These are phyloP conservation scores for Caenorhabditis doughertyi DNA, from an alignment of 2,888 invertebrate species.

Conservation along the genomic window DNA sequence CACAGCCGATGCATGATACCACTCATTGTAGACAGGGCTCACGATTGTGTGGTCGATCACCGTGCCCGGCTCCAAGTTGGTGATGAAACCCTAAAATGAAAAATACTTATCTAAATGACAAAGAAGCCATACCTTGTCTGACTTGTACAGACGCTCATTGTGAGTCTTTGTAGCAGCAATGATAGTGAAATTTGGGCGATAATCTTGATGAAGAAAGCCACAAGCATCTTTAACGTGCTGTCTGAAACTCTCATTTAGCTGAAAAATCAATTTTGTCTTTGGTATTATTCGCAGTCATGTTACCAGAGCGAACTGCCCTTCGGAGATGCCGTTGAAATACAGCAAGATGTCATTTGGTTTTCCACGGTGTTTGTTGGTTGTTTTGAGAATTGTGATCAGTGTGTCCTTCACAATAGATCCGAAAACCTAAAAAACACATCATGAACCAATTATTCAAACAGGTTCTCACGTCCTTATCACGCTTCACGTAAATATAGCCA, in stretches of 20 bases:
- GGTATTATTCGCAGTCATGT: too few species aligned
- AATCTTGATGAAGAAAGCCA: not conserved
- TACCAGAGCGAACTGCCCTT: conserved; percentile 59
- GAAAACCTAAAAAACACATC: conserved; percentile 11
- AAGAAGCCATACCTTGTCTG: not conserved
- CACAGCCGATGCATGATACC: conserved; percentile 63
- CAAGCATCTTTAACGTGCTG: conserved; percentile 27
- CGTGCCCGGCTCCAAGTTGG: conserved; percentile 64
- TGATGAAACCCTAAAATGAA: conserved; percentile 20
- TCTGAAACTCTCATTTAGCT: conserved; percentile 46
- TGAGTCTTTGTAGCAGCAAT: conserved; percentile 52
- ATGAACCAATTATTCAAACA: not conserved
- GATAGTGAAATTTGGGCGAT: conserved; percentile 45
- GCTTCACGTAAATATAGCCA: conserved; percentile 59
- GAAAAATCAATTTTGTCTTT: not conserved
- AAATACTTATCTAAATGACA: not conserved
- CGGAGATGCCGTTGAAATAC: conserved; percentile 65
- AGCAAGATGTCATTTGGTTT: conserved; percentile 37
- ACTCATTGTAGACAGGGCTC: conserved; percentile 52
- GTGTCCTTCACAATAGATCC: conserved; percentile 39
- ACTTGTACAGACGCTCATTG: conserved; percentile 54
- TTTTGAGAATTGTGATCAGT: conserved; percentile 31
- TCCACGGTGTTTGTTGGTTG: conserved; percentile 12
- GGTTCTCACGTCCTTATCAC: conserved; percentile 13
- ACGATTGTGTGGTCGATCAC: conserved; percentile 65